Evolutionary conservation across 2,888 invertebrate species (phyloP).

Genomic region (Antitype chi): DNA sequence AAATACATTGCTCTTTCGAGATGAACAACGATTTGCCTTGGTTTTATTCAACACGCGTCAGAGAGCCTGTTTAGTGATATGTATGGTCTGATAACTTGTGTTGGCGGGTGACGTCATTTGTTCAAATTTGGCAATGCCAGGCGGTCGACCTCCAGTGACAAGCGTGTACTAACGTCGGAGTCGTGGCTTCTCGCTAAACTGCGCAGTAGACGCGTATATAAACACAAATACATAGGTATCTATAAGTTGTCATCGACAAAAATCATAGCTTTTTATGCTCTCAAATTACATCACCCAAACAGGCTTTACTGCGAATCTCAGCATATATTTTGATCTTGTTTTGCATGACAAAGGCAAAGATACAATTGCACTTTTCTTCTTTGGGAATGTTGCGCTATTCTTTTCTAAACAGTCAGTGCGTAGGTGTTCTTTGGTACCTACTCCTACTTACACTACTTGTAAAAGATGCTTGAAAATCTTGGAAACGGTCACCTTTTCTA

Average conservation of each 20-base stretch:
- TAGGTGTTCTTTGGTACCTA: neutral
- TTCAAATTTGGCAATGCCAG: conserved; percentile 86
- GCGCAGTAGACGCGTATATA: conserved; percentile 60
- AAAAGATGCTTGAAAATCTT: neutral
- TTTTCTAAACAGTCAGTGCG: conserved; percentile 8
- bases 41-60: conserved; percentile 29
- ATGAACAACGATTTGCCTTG: neutral
- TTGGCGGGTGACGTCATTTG: conserved; percentile 77
- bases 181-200: conserved; percentile 61
- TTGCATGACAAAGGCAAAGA: conserved; percentile 25
- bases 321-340: conserved; percentile 29
- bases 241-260: conserved; percentile 22
- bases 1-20: conserved; percentile 54
- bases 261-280: conserved; percentile 39
- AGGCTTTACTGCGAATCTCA: conserved; percentile 11
- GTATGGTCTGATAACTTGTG: conserved; percentile 39
- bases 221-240: conserved; percentile 7
- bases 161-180: conserved; percentile 66
- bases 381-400: conserved; percentile 10
- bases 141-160: conserved; percentile 85
- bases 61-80: conserved; percentile 33
- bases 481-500: neutral
- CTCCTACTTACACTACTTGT: neutral
- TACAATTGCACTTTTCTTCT: conserved; percentile 19
- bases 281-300: conserved; percentile 42